Conservation (phyloP, 2,797 vertebrate genomes). For the Enteromius unitaeniatus region DNA sequence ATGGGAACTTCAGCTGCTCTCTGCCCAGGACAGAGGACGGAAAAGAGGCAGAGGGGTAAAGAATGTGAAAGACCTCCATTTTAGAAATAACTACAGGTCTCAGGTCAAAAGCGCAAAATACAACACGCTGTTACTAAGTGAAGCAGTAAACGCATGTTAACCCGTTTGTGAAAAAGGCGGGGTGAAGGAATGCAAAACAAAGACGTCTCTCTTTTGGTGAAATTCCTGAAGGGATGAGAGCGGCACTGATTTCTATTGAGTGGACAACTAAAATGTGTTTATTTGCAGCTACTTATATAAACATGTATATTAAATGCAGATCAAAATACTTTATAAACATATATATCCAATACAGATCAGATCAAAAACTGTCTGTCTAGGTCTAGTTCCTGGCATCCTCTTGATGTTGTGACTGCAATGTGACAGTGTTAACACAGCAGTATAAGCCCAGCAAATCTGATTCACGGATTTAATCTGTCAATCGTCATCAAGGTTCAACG, state of each 20-base stretch:
- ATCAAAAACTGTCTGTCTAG: background rate
- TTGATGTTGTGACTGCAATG: slow-evolving; percentile 13
- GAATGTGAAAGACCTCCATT: slow-evolving; percentile 83
- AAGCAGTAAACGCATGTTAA: slow-evolving; percentile 67
- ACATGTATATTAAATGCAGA: background rate
- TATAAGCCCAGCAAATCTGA: slow-evolving; percentile 26
- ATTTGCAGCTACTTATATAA: background rate
- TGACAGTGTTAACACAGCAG: background rate
- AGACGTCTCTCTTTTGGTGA: slow-evolving; percentile 74
- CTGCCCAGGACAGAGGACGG: slow-evolving; percentile 71
- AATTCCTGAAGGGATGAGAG: slow-evolving; percentile 73
- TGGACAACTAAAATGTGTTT: background rate
- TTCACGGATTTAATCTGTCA: slow-evolving; percentile 1
- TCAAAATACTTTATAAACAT: background rate
- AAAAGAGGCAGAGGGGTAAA: slow-evolving; percentile 53
- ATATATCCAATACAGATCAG: slow-evolving; percentile 5
- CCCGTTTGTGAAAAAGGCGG: slow-evolving; percentile 27
- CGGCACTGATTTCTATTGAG: slow-evolving; percentile 70
- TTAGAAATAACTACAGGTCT: slow-evolving; percentile 87
- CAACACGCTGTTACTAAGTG: slow-evolving; percentile 87
- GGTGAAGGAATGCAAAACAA: slow-evolving; percentile 67
- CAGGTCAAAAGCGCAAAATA: slow-evolving; percentile 83
- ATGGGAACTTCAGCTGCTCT: slow-evolving; percentile 83
- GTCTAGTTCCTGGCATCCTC: background rate
- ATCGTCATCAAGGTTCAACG: background rate